A percentile compares a stretch with the other conserved stretches of the same genome.
Conservation (phyloP, 2,888 invertebrate genomes). For the Onthophagus sagittarius region DNA sequence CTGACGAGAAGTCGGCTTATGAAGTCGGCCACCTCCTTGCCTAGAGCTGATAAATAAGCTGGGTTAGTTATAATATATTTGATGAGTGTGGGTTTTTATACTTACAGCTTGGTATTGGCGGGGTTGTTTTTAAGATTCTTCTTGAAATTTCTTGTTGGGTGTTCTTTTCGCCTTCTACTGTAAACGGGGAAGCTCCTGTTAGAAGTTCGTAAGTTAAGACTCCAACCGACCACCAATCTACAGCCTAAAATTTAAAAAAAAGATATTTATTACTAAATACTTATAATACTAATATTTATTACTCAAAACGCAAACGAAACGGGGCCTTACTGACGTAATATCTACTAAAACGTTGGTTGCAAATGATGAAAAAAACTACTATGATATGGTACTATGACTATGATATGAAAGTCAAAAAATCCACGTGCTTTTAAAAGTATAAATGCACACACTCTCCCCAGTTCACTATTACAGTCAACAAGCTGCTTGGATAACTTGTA, state of each 20-base stretch:
- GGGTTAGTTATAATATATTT: slow-evolving; percentile 1
- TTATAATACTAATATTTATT: too few relatives aligned
- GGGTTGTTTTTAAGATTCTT: slow-evolving; percentile 83
- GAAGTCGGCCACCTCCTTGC: slow-evolving; percentile 70
- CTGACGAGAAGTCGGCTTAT: slow-evolving; percentile 81
- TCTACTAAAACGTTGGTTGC: too few relatives aligned
- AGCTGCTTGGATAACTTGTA: too few relatives aligned
- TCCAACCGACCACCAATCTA: slow-evolving; percentile 99
- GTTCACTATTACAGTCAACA: too few relatives aligned
- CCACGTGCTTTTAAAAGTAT: too few relatives aligned
- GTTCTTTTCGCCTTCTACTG: slow-evolving; percentile 91
- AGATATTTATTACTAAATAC: neutral
- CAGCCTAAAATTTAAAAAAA: slow-evolving; percentile 63
- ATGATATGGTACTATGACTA: too few relatives aligned
- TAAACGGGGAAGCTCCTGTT: slow-evolving; percentile 96
- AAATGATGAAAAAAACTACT: too few relatives aligned
- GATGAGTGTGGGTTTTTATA: slow-evolving; percentile 13
- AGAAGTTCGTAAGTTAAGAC: slow-evolving; percentile 94
- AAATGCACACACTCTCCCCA: too few relatives aligned
- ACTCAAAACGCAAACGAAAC: too few relatives aligned
- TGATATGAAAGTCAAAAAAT: too few relatives aligned
- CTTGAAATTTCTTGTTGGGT: slow-evolving; percentile 92
- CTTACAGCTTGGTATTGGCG: slow-evolving; percentile 78
- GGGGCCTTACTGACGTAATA: too few relatives aligned
- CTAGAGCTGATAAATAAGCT: slow-evolving; percentile 50